Evolutionary conservation across 2,888 invertebrate genomes (phyloP).

Genomic region (Syritta pipiens): DNA sequence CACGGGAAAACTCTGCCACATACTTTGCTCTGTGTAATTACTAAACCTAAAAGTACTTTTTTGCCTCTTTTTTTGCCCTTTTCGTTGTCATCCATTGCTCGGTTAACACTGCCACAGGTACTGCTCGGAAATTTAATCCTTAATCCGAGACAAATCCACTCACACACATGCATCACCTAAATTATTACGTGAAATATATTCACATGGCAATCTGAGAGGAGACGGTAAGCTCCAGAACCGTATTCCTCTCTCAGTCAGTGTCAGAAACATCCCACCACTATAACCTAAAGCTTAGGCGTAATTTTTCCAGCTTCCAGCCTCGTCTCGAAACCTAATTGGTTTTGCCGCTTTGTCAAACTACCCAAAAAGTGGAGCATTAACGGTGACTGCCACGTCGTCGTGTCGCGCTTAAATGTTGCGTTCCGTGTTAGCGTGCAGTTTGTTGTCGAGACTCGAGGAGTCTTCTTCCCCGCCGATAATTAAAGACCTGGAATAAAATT

Average conservation of each 20-base stretch:
- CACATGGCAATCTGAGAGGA: constrained; percentile 41
- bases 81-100: not conserved
- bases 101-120: not conserved
- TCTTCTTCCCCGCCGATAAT: constrained; percentile 44
- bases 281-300: not conserved
- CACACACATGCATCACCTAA: constrained; percentile 55
- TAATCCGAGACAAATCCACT: constrained; percentile 47
- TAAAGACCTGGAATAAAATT: constrained; percentile 45
- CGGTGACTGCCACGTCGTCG: constrained; percentile 21
- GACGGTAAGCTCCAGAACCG: too few species aligned
- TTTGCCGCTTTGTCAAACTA: constrained; percentile 66
- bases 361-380: constrained; percentile 44
- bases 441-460: constrained; percentile 29
- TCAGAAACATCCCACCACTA: constrained; percentile 17
- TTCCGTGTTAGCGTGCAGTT: constrained; percentile 32
- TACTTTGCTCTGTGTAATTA: constrained; percentile 1
- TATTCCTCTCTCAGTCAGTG: too few species aligned
- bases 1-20: constrained; percentile 16
- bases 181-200: constrained; percentile 61
- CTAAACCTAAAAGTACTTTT: not conserved
- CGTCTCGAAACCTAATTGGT: constrained; percentile 58
- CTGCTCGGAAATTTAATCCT: constrained; percentile 36
- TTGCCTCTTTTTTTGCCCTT: not conserved
- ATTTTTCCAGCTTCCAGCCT: constrained; percentile 16
- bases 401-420: constrained; percentile 29